Evolutionary conservation across 2,888 invertebrate genomes (phyloP).

Genomic region (Plusia festucae): DNA sequence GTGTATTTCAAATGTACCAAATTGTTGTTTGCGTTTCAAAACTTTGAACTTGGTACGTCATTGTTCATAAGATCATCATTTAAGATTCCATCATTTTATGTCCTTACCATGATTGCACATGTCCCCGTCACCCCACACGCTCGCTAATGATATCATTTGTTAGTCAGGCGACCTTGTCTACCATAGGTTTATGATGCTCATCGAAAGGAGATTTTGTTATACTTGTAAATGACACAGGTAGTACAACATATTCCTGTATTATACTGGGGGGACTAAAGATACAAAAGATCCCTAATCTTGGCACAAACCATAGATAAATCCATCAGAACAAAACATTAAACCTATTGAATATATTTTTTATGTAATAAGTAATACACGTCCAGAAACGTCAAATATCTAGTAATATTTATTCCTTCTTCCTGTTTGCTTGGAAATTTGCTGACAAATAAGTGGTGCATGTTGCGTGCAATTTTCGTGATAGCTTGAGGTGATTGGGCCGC

Average conservation of each 20-base stretch:
- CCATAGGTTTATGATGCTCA: slow-evolving; percentile 2
- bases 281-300: no score
- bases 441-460: neutral
- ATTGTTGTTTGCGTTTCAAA: no score
- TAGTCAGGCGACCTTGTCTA: slow-evolving; percentile 12
- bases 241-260: no score
- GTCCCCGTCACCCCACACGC: neutral
- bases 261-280: no score
- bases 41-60: neutral
- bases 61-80: neutral
- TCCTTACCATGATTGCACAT: neutral
- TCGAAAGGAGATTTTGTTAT: neutral
- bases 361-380: no score
- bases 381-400: no score
- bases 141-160: slow-evolving; percentile 1
- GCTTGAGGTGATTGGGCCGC: no score
- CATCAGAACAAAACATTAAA: no score
- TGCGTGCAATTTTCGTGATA: neutral
- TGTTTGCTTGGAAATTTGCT: neutral
- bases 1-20: no score
- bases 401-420: neutral
- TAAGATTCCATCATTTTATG: neutral
- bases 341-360: no score
- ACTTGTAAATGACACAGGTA: neutral
- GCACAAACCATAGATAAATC: no score